Percentiles rank a stretch among this genome's conserved stretches.
These are phyloP conservation scores for Malurus leucopterus DNA, from an alignment of 2,797 vertebrate species.

Conservation along the genomic window DNA sequence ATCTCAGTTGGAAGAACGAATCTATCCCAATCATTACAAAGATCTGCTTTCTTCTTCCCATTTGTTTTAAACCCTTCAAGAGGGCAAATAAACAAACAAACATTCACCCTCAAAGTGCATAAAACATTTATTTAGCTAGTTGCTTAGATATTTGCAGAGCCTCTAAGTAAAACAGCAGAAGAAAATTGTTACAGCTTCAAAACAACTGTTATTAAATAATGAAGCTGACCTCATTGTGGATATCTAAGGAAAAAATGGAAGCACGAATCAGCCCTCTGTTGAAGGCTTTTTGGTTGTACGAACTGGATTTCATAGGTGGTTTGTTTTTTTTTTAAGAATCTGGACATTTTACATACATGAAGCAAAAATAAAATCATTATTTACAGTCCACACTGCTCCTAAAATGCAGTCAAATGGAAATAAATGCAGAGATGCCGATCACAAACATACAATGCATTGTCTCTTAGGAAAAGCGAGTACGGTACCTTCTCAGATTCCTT, in stretches of 20 bases:
- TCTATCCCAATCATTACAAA: background rate
- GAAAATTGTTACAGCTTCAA: background rate
- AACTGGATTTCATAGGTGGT: background rate
- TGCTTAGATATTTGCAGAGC: background rate
- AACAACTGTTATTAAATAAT: conserved; percentile 18
- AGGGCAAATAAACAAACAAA: conserved; percentile 52
- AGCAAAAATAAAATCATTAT: background rate
- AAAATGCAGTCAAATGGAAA: background rate
- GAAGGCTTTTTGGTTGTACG: background rate
- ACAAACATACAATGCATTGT: background rate
- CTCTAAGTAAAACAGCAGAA: background rate
- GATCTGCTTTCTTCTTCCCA: conserved; percentile 37
- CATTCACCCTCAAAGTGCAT: background rate
- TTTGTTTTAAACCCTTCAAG: conserved; percentile 44
- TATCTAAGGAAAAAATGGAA: background rate
- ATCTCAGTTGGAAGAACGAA: conserved; percentile 40
- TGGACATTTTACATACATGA: background rate
- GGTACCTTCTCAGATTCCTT: conserved; percentile 72
- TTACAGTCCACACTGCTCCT: background rate
- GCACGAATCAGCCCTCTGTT: background rate
- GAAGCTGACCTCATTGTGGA: background rate
- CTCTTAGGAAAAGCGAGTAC: background rate
- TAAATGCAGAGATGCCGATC: background rate
- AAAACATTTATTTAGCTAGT: background rate
- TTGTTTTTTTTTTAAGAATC: background rate